Base-by-base conservation (phyloP, 2,113 vertebrate genomes). In the Madoqua kirkii region DNA sequence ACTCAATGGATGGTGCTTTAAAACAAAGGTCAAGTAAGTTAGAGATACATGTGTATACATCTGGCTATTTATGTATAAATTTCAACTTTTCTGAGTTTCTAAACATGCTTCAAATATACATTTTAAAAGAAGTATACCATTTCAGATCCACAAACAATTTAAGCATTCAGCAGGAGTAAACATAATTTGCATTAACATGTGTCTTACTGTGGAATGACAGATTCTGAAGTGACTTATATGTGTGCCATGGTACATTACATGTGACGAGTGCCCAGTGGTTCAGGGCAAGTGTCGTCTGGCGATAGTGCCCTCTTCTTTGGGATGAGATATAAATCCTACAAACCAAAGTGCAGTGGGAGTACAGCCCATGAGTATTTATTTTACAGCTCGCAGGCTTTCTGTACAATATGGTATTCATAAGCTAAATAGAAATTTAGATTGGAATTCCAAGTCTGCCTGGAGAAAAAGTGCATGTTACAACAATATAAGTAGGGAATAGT, bases 121-220 rank as follows among this genome's bases (percentile, higher is more conserved):
- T 93, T 87, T 78, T 84, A 60, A 93, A 95, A 89, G 57, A 93
- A 92, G 25, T 74, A 89, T 50, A 29, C 27, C 8, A 91, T 95
- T 96, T 96, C 60, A 95, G n/a, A 57, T 23, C 8, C 85, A 91
- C 12, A 76, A 85, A 88, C 19, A 91, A 78, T 76, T 85, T 96
- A 96, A 78, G n/a, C 48, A 85, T 52, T 79, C 25, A 86, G 86
- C 10, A 91, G 40, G 33, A 91, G 52, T 76, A 96, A 94, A 93
- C 36, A 78, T 29, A 95, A 91, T 95, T 94, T 96, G 86, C 25
- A 95, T 86, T 94, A 79, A 85, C 64, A 36, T 91, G 21, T 82
- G 3, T 23, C 60, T 95, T 95, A 50, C 17, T 64, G 12, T 87
- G 31, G 3, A 97, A 94, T 88, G 89, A 43, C 83, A 67, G 78